phyloP scores from a whole-genome alignment of 1,140 invertebrate genomes.

The Neelides sp. region DNA sequence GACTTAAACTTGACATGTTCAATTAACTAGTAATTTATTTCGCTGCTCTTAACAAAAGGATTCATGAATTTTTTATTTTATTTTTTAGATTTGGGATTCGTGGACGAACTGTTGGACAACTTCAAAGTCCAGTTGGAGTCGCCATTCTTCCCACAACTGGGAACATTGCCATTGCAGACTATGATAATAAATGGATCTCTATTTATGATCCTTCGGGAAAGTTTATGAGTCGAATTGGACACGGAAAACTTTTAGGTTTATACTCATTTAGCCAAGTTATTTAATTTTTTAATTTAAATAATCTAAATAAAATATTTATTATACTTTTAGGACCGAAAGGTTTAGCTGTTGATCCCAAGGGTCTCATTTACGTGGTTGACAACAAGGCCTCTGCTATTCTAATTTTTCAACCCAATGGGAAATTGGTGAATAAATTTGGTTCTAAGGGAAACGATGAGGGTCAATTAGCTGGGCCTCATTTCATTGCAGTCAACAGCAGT shows the following conservation, averaged over 20 bases:
- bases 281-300: not conserved
- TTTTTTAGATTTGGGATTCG: slow-evolving; percentile 38
- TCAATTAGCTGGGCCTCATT: slow-evolving; percentile 48
- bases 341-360: slow-evolving; percentile 41
- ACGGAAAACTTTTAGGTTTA: slow-evolving; percentile 43
- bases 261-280: too few species aligned
- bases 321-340: slow-evolving; percentile 42
- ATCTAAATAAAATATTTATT: not conserved
- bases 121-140: slow-evolving; percentile 46
- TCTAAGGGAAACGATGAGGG: slow-evolving; percentile 36
- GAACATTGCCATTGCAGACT: slow-evolving; percentile 46
- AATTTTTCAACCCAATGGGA: slow-evolving; percentile 43
- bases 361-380: slow-evolving; percentile 47
- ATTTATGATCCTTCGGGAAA: slow-evolving; percentile 45
- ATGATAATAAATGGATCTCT: slow-evolving; percentile 48
- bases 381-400: slow-evolving; percentile 45
- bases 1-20: too few species aligned
- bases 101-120: slow-evolving; percentile 41
- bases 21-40: too few species aligned
- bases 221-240: slow-evolving; percentile 43
- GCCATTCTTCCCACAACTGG: slow-evolving; percentile 39
- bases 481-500: slow-evolving; percentile 42
- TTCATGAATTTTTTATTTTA: not conserved
- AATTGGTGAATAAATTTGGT: slow-evolving; percentile 37
- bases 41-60: too few species aligned